Evolutionary conservation across 2,888 invertebrate genomes (phyloP), one percentile per base, ranked within the genome.

Genomic region (Conops quadrifasciatus): DNA sequence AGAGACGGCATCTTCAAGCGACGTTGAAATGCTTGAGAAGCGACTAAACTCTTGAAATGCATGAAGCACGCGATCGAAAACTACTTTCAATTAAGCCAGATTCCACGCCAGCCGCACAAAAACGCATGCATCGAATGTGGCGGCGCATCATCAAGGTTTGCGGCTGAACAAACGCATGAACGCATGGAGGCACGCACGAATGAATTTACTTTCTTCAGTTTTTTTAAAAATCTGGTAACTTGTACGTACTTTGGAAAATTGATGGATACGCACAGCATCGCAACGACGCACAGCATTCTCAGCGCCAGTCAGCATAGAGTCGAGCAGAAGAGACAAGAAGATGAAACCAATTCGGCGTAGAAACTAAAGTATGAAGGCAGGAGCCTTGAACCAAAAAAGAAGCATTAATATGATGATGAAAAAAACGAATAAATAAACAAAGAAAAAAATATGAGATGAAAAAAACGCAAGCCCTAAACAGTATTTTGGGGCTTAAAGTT

Each of bases 201-300:
- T 36, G 36, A 36, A 7, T 7, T 9, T 4, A 36, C 5, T 36
- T 36, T 36, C 36, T 36, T 36, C 4, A 36, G 36, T 36, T 36
- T 75, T 74, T 79, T 78, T 74, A 59, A 81, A 80, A 78, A 80
- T 78, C 75, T 76, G 80, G 77, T 81, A 74, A 74, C 75, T 72
- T 1, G 19, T 30, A 60, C 24, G 79, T 77, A 80, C 78, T 82
- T 84, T 84, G 80, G 83, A 80, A 80, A 82, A 77, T 78, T 84
- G 85, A 84, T 84, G 83, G 84, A 84, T 84, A 81, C 80, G 79
- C 72, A 73, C 77, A 82, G 83, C 53, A 21, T 80, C 83, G 26
- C 24, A 43, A 62, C n/a, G n/a, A n/a, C n/a, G n/a, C n/a, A 24
- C 43, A 47, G 30, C 43, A 47, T 45, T 26, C 16, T 21, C 21